A percentile compares a stretch with the other conserved stretches of the same genome.
phyloP scores from a whole-genome alignment of 1,140 invertebrate genomes.

The Rhynchophorus ferrugineus region DNA sequence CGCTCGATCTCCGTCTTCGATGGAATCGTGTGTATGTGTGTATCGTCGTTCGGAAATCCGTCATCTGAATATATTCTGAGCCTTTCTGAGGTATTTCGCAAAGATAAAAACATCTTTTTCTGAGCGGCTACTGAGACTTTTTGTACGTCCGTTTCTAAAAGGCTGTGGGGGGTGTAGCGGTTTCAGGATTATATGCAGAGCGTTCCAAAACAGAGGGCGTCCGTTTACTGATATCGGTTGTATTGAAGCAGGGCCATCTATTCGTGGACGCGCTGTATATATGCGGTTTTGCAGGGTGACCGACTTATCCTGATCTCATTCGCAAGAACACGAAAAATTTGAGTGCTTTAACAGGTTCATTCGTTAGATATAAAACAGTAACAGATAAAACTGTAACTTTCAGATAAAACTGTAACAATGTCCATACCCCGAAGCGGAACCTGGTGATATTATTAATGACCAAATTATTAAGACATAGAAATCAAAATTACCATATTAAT shows the following conservation, averaged over 20 bases:
- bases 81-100: conserved; percentile 33
- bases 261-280: neutral
- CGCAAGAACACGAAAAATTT: neutral
- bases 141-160: conserved; percentile 39
- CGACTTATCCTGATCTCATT: conserved; percentile 30
- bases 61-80: conserved; percentile 13
- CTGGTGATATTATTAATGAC: too few species aligned
- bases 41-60: neutral
- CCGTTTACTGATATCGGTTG: neutral
- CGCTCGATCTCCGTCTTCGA: too few species aligned
- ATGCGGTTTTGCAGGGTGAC: conserved; percentile 26
- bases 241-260: conserved; percentile 11
- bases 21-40: too few species aligned
- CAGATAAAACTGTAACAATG: too few species aligned
- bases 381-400: too few species aligned
- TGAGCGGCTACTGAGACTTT: conserved; percentile 35
- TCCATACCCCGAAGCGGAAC: too few species aligned
- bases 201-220: neutral
- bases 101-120: conserved; percentile 20
- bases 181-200: conserved; percentile 5
- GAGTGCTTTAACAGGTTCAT: too few species aligned
- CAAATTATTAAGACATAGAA: too few species aligned
- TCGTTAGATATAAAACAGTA: too few species aligned
- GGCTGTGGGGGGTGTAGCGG: conserved; percentile 32
- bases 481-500: too few species aligned